Base-by-base conservation (phyloP, 2,113 vertebrate species). In the Podarcis raffonei region DNA sequence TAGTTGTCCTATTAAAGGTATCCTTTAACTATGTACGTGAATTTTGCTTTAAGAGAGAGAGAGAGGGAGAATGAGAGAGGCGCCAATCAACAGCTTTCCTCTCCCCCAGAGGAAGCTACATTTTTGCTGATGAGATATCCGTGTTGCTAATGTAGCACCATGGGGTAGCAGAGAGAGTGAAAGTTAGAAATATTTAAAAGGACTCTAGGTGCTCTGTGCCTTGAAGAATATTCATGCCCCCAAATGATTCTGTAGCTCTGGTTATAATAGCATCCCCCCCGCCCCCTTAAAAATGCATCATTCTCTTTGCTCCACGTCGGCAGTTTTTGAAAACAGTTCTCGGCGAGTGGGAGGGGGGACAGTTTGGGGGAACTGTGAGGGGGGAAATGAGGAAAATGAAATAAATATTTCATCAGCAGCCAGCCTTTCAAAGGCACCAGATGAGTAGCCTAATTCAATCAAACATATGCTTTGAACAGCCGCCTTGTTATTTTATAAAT, bases 301-400 rank as follows among this genome's bases (percentile, higher is more conserved):
- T 11, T 42, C 57, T 77, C 32, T 77, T 85, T 65, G 57, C 37
- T 66, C 15, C 30, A 77, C 18, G 7, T 30, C 39, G 57, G 57
- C 53, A 39, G 23, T 77, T 57, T 65, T 62, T 30, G 72, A 16
- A 85, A 65, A 84, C 27, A 27, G 32, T 81, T 81, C 32, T 20
- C 12, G 4, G 18, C 20, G 13, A 37, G 22, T 18, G 20, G 80
- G 57, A 18, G 8, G 32, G 74, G 72, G 25, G 35, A 6, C 75
- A 77, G 75, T 39, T 20, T 62, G 59, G 62, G 35, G 35, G 75
- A 39, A 16, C 78, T 59, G 72, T 57, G 30, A 27, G 25, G 57
- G 3, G 0, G 3, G 35, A 53, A 53, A 3, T 7, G n/a, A 0
- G 6, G 25, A n/a, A 4, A 2, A 35, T 32, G 27, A 16, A 48